Evolutionary conservation across 2,113 vertebrate species (phyloP).

Genomic region (Psettodes erumei): DNA sequence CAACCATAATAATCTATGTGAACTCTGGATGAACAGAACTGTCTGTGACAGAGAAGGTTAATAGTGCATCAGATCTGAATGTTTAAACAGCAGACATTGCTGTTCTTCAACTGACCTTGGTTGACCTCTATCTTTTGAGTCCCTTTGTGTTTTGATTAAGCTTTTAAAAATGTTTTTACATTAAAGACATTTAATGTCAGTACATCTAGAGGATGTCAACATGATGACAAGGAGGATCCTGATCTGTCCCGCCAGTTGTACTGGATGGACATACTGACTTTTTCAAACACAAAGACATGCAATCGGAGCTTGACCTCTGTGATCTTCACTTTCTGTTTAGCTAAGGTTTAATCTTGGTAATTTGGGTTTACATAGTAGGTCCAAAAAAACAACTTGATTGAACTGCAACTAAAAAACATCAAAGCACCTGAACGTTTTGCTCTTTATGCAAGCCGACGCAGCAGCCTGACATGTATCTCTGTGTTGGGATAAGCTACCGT

Average conservation of each 20-base stretch:
- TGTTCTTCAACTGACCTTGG: background rate
- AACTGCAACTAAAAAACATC: background rate
- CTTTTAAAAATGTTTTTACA: background rate
- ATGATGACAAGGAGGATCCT: background rate
- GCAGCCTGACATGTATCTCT: background rate
- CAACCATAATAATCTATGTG: background rate
- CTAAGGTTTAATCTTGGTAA: background rate
- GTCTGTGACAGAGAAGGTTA: too few relatives aligned
- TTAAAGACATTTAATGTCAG: background rate
- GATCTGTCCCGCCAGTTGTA: background rate
- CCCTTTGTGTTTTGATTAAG: background rate
- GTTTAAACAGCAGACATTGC: background rate
- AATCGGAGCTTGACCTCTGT: too few relatives aligned
- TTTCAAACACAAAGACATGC: too few relatives aligned
- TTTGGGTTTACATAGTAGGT: background rate
- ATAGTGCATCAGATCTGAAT: background rate
- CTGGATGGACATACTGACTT: background rate
- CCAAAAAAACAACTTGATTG: background rate
- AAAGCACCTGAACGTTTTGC: background rate
- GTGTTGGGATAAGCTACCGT: background rate
- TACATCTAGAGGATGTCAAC: background rate
- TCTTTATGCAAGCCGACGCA: too few relatives aligned
- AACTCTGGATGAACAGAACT: background rate
- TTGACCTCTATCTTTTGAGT: background rate
- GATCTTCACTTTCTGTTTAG: background rate